A percentile compares a stretch with the other conserved stretches of the same genome.
Conservation (phyloP, 2,888 invertebrate species). For the Cheilosia grossa region DNA sequence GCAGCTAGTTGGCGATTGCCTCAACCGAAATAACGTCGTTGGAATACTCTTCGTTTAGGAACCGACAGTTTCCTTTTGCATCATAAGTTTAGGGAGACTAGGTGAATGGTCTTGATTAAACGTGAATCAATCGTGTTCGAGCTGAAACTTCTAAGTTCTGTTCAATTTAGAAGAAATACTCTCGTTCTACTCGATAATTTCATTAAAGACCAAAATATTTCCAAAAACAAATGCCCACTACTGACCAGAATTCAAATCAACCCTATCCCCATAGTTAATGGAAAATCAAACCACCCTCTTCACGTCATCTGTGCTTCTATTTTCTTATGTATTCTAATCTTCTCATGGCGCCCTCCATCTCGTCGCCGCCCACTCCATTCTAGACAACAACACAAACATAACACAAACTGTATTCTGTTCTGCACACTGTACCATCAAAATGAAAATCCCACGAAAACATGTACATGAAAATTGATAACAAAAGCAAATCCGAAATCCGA, state of each 20-base stretch:
- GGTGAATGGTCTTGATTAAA: no score
- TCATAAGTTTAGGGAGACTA: no score
- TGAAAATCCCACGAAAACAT: constrained; percentile 48
- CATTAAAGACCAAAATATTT: not conserved
- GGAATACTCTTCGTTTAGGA: no score
- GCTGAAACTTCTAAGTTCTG: no score
- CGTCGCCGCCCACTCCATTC: constrained; percentile 16
- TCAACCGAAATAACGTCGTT: no score
- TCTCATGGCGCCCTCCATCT: constrained; percentile 7
- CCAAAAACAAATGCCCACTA: not conserved
- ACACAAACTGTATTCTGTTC: constrained; percentile 36
- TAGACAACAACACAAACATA: constrained; percentile 31
- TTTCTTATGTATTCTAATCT: constrained; percentile 23
- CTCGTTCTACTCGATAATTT: not conserved
- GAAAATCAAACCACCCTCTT: constrained; percentile 44
- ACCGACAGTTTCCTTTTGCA: no score
- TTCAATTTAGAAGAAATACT: no score
- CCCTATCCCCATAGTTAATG: constrained; percentile 11
- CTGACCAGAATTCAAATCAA: constrained; percentile 51
- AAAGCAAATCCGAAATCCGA: constrained; percentile 44
- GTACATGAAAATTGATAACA: constrained; percentile 58
- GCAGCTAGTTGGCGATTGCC: no score
- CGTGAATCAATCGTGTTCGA: no score
- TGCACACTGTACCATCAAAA: constrained; percentile 31
- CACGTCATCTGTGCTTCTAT: constrained; percentile 13